A percentile compares a stretch with the other conserved stretches of the same genome.
These are phyloP conservation scores for Rhizoglyphus robini DNA, from an alignment of 1,140 invertebrate species.

Conservation along the genomic window DNA sequence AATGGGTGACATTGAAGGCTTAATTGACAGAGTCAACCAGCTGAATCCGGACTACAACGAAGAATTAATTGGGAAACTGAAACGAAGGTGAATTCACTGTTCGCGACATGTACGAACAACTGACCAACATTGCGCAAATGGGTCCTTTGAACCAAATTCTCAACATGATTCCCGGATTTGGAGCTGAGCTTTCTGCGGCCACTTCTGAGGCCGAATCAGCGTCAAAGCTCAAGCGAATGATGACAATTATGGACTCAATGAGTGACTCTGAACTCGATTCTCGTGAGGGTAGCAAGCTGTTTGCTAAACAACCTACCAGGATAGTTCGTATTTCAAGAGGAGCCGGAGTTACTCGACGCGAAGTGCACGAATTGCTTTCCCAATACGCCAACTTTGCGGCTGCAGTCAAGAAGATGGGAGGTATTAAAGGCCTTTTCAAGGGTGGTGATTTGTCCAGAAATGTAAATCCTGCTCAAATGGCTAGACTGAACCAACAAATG, in stretches of 20 bases:
- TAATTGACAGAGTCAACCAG: slow-evolving; percentile 95
- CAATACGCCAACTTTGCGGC: slow-evolving; percentile 99
- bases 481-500: slow-evolving; percentile 98
- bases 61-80: slow-evolving; percentile 94
- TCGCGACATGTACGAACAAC: slow-evolving; percentile 99
- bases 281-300: slow-evolving; percentile 90
- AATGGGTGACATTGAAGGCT: slow-evolving; percentile 98
- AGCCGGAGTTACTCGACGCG: slow-evolving; percentile 80
- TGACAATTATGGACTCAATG: slow-evolving; percentile 99
- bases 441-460: slow-evolving; percentile 96
- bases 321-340: slow-evolving; percentile 80
- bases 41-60: slow-evolving; percentile 98
- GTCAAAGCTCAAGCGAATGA: slow-evolving; percentile 85
- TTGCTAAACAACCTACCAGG: slow-evolving; percentile 78
- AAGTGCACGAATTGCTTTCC: slow-evolving; percentile 92
- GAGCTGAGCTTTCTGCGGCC: slow-evolving; percentile 96
- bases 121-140: slow-evolving; percentile 99
- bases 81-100: slow-evolving; percentile 97
- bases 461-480: slow-evolving; percentile 96
- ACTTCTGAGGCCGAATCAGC: slow-evolving; percentile 98
- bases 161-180: slow-evolving; percentile 99
- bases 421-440: slow-evolving; percentile 97
- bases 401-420: slow-evolving; percentile 99
- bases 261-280: slow-evolving; percentile 90
- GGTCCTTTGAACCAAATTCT: slow-evolving; percentile 99